A percentile compares a stretch with the other conserved stretches of the same genome.
Conservation (phyloP, 2,888 invertebrate species). For the Nowickia ferox region DNA sequence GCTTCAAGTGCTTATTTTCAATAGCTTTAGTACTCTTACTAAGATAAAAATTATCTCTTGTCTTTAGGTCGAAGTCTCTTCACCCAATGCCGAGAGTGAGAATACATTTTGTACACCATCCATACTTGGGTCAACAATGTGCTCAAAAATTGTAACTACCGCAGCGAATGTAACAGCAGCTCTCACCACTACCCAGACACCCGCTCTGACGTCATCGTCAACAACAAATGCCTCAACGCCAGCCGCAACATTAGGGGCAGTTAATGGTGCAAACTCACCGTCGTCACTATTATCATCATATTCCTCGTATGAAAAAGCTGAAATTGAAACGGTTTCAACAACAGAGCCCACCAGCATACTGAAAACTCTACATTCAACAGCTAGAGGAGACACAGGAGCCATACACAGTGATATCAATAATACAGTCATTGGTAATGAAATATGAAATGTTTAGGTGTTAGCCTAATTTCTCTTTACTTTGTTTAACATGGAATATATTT, state of each 20-base stretch:
- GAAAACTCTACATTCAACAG: conserved; percentile 70
- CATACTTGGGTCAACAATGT: conserved; percentile 83
- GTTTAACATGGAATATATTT: conserved; percentile 40
- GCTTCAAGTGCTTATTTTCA: not conserved
- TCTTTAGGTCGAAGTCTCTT: conserved; percentile 82
- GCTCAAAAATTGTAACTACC: conserved; percentile 82
- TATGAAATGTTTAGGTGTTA: conserved; percentile 29
- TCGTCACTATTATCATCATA: conserved; percentile 42
- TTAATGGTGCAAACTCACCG: conserved; percentile 48
- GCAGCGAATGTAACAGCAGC: conserved; percentile 81
- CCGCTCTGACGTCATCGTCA: conserved; percentile 74
- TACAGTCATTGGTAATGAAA: conserved; percentile 72
- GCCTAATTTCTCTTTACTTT: conserved; percentile 25
- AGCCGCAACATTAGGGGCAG: conserved; percentile 22
- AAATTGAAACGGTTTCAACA: conserved; percentile 68
- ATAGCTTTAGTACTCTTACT: conserved; percentile 40
- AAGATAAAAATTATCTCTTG: conserved; percentile 19
- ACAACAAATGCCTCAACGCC: conserved; percentile 56
- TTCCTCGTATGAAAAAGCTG: conserved; percentile 51
- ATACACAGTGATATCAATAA: conserved; percentile 68
- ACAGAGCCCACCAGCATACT: conserved; percentile 72
- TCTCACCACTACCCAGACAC: conserved; percentile 78
- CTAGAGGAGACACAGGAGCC: conserved; percentile 66
- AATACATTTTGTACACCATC: conserved; percentile 83
- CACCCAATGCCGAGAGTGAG: conserved; percentile 83